phyloP scores from a whole-genome alignment of 2,113 vertebrate species.

The Archilochus colubris region DNA sequence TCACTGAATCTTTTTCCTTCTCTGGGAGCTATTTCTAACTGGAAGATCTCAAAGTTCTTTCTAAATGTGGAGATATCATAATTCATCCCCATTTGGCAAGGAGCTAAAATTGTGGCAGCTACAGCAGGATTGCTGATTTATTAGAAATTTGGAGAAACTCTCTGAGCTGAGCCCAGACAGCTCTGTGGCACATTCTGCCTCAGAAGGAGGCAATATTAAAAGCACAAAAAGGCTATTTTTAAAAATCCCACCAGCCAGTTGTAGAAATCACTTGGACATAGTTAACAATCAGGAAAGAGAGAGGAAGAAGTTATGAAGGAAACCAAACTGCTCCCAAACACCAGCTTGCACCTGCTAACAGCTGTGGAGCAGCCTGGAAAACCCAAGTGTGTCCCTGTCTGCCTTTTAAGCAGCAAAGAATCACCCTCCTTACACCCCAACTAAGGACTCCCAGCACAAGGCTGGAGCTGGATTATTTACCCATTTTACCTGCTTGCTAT shows the following conservation, averaged over 20 bases:
- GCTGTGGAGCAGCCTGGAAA: neutral
- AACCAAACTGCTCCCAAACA: neutral
- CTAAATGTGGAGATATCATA: constrained; percentile 46
- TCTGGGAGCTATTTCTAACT: constrained; percentile 1
- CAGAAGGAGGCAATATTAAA: neutral
- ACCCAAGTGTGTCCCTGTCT: neutral
- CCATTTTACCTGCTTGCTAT: neutral
- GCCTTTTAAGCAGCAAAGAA: neutral
- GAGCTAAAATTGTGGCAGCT: neutral
- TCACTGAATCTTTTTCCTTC: neutral
- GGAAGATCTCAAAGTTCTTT: constrained; percentile 42
- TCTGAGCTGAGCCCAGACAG: neutral
- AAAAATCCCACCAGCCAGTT: neutral
- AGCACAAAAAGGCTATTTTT: neutral
- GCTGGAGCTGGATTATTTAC: neutral
- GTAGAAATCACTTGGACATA: neutral
- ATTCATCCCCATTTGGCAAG: neutral
- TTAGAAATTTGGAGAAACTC: neutral
- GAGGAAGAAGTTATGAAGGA: neutral
- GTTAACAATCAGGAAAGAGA: neutral
- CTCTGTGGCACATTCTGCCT: constrained; percentile 1
- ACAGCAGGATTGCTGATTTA: neutral
- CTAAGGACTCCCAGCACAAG: fast-evolving
- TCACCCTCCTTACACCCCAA: fast-evolving
- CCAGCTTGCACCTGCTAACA: neutral